Conservation (phyloP, 2,797 vertebrate genomes). For the Oreortyx pictus region DNA sequence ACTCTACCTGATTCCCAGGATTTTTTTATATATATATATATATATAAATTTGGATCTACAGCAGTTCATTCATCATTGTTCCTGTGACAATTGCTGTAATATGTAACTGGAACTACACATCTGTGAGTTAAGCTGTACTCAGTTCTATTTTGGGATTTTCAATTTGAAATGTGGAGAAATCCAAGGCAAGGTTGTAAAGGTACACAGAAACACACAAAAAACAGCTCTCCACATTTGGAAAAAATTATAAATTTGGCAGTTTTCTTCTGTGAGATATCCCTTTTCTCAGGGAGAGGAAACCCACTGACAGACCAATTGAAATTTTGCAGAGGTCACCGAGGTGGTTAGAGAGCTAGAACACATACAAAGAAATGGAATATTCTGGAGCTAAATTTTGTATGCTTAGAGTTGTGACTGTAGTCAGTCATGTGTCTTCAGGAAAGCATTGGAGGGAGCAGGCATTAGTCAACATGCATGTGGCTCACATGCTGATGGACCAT, state of each 20-base stretch:
- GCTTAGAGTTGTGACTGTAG: fast-evolving
- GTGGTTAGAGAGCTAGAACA: not conserved
- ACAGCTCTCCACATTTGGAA: not conserved
- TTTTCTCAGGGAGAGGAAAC: fast-evolving
- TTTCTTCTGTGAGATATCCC: not conserved
- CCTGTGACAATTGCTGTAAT: not conserved
- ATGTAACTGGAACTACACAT: not conserved
- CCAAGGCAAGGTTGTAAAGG: not conserved
- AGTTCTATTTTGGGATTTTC: not conserved
- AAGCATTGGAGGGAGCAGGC: not conserved
- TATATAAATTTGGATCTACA: not conserved
- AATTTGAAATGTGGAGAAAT: not conserved
- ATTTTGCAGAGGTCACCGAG: not conserved
- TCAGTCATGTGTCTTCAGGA: not conserved
- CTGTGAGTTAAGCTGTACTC: not conserved
- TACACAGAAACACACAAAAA: not conserved
- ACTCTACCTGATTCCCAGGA: not conserved
- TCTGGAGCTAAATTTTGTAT: fast-evolving
- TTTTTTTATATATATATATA: not conserved
- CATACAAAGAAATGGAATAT: not conserved
- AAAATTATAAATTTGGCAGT: not conserved
- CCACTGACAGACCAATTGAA: not conserved
- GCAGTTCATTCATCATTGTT: not conserved
- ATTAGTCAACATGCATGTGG: fast-evolving
- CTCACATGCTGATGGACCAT: fast-evolving